Conservation (phyloP, 1,140 invertebrate genomes). For the Sminthurides bifidus region DNA sequence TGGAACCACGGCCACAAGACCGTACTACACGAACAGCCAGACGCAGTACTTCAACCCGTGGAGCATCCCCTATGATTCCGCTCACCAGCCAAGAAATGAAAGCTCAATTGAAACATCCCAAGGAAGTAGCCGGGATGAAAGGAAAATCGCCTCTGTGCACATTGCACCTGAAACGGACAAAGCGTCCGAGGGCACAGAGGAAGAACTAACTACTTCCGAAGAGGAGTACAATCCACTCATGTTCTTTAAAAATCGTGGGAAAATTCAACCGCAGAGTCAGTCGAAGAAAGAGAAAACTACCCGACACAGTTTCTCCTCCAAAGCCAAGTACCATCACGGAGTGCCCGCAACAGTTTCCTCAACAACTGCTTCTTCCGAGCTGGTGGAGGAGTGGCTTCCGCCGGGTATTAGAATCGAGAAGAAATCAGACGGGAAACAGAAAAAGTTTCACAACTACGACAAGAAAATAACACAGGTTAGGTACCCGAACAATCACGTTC, state of each 20-base stretch:
- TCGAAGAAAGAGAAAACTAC: neutral
- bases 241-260: constrained; percentile 4
- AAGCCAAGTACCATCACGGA: neutral
- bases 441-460: constrained; percentile 2
- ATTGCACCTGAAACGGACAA: neutral
- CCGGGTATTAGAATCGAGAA: constrained; percentile 1
- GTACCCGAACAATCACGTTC: neutral
- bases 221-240: neutral
- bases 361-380: constrained; percentile 25
- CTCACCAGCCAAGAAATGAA: neutral
- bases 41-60: constrained; percentile 17
- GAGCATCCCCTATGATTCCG: constrained; percentile 5
- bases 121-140: neutral
- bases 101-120: neutral
- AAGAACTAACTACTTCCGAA: neutral
- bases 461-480: constrained; percentile 3
- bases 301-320: constrained; percentile 4
- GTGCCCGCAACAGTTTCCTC: neutral
- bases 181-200: neutral
- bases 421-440: neutral
- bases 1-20: constrained; percentile 8
- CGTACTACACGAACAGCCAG: constrained; percentile 8
- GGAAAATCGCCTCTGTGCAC: neutral
- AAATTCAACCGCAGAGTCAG: neutral
- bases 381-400: constrained; percentile 24